Base-by-base conservation (phyloP, 2,888 invertebrate species). In the Octonoba sinensis region DNA sequence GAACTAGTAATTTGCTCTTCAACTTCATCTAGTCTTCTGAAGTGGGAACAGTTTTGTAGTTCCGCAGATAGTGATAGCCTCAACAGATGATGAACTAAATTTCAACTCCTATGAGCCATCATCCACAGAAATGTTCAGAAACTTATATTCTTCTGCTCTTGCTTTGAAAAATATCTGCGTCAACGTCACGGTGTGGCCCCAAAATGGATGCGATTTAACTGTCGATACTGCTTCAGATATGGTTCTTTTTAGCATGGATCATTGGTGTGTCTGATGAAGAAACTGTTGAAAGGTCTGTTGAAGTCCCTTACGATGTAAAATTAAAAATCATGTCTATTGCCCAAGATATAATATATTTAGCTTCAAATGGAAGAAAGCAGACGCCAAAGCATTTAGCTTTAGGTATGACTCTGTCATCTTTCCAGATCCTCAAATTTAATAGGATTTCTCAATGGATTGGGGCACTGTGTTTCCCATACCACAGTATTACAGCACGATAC, bases 161-260 rank as follows among this genome's bases (percentile, higher is more conserved):
- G 27, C 27, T 6, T 6, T 27, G 27, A 27, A 27, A 27, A 27
- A 27, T 27, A 27, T 27, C 27, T 27, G 2, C 6, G 27, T 3
- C 27, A 27, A 27, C 6, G 2, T 27, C 6, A 27, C n/a, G n/a
- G 27, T 6, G 6, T 51, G 51, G 51, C 51, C 51, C 2, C 51
- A 2, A 51, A 51, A 15, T 51, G 51, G 51, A n/a, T 15, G 15
- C 3, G 51, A 51, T 51, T 51, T 51, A 11, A 51, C 51, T 18
- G 15, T 51, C 3, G 18, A 51, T 15, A 11, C 51, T 51, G 51
- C 51, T 4, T 2, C 15, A 51, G 51, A 51, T 18, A 51, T 51
- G 51, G 51, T 51, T n/a, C 51, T 51, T 51, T 51, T 51, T 51
- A 51, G 51, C 51, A n/a, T 51, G 51, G 51, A n/a, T 51, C 2